Conservation (phyloP, 2,888 invertebrate genomes). For the Xiphydria camelus region DNA sequence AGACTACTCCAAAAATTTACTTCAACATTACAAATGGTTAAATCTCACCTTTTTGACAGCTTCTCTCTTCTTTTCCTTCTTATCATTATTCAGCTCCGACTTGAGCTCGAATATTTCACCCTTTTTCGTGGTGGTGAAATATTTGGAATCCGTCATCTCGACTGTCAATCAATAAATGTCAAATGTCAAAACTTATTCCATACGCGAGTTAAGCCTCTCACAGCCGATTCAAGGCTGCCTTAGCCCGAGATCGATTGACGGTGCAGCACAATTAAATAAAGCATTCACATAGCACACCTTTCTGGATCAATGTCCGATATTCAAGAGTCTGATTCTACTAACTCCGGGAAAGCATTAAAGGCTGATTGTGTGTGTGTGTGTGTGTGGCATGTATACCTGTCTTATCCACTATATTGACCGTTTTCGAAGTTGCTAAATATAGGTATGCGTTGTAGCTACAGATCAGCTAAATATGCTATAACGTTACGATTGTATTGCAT, state of each 20-base stretch:
- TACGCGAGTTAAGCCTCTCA: not conserved
- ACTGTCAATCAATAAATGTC: slow-evolving; percentile 19
- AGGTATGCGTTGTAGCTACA: too few species aligned
- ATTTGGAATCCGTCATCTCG: slow-evolving; percentile 97
- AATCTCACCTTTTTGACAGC: slow-evolving; percentile 94
- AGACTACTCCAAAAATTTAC: slow-evolving; percentile 2
- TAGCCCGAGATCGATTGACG: too few species aligned
- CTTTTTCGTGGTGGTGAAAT: slow-evolving; percentile 99
- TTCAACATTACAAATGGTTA: not conserved
- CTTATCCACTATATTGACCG: too few species aligned
- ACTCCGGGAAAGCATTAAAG: too few species aligned
- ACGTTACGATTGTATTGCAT: too few species aligned
- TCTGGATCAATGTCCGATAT: not conserved
- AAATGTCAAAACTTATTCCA: slow-evolving; percentile 5
- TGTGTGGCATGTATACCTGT: too few species aligned
- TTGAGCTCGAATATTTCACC: slow-evolving; percentile 99
- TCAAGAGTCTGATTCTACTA: not conserved
- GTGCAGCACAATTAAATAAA: slow-evolving; percentile 1
- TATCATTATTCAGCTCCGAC: slow-evolving; percentile 98
- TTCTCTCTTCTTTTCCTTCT: slow-evolving; percentile 99
- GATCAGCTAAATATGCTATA: too few species aligned
- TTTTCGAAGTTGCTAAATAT: too few species aligned
- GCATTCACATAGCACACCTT: not conserved
- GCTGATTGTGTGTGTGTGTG: too few species aligned
- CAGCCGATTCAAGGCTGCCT: not conserved